Conservation (phyloP, 2,888 invertebrate species). For the Noctua fimbriata region DNA sequence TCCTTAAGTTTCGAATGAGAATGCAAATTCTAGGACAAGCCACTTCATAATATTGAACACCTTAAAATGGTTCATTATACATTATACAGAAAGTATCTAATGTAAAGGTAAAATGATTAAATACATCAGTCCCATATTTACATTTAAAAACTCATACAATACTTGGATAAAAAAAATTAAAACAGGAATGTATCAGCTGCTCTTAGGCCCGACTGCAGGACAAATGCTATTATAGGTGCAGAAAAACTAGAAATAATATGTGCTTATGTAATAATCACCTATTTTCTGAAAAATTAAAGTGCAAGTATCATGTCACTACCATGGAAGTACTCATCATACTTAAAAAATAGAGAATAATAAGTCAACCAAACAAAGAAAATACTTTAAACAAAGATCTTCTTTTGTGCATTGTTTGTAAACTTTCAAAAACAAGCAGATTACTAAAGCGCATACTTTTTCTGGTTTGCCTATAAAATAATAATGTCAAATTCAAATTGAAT, state of each 20-base stretch:
- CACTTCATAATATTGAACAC: neutral
- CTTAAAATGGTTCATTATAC: neutral
- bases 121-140: conserved; percentile 31
- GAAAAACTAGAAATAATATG: neutral
- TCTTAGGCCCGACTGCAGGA: conserved; percentile 7
- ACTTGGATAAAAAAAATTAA: neutral
- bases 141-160: conserved; percentile 19
- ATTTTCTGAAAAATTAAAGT: neutral
- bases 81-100: too few relatives aligned
- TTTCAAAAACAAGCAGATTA: neutral
- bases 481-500: neutral
- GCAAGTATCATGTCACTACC: neutral
- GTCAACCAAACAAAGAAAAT: neutral
- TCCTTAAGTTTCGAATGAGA: conserved; percentile 1
- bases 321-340: neutral
- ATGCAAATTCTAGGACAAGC: neutral
- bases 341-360: neutral
- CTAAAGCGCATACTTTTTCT: neutral
- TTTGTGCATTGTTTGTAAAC: neutral
- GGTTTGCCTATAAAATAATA: neutral
- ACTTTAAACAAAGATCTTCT: neutral
- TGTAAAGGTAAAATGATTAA: neutral
- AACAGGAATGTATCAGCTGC: conserved; percentile 39
- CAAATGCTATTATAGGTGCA: neutral
- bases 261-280: neutral